These are phyloP conservation scores for Hypomesus transpacificus DNA, from an alignment of 2,113 vertebrate genomes.

Conservation along the genomic window DNA sequence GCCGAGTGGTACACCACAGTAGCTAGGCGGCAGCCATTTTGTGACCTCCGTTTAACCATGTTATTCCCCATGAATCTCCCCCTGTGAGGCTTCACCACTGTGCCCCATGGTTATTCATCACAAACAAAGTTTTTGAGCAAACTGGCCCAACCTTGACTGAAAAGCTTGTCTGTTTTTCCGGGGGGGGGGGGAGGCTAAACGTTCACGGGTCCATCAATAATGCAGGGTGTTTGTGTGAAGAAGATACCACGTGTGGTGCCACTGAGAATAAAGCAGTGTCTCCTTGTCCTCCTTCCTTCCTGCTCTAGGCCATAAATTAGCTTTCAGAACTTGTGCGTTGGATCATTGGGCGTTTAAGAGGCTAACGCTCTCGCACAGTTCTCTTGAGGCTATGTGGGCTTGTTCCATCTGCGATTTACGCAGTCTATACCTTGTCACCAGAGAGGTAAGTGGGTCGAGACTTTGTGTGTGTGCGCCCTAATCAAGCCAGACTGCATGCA, in stretches of 20 bases:
- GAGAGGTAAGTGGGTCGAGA: neutral
- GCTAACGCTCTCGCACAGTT: neutral
- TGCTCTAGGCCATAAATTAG: neutral
- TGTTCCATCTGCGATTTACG: constrained; percentile 8
- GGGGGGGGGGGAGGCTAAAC: neutral
- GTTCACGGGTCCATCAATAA: constrained; percentile 16
- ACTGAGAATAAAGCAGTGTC: neutral
- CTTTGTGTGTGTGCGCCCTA: neutral
- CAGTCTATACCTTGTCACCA: neutral
- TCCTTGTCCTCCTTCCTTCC: neutral
- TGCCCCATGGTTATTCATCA: too few species aligned
- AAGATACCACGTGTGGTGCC: neutral
- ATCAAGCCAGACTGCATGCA: neutral
- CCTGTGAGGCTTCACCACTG: too few species aligned
- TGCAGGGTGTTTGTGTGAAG: constrained; percentile 5
- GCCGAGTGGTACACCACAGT: too few species aligned
- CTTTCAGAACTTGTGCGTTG: neutral
- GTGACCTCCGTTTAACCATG: too few species aligned
- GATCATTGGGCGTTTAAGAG: constrained; percentile 14
- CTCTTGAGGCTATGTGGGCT: neutral
- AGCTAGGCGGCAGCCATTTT: too few species aligned
- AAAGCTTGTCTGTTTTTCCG: neutral
- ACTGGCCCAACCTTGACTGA: neutral
- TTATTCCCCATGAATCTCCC: too few species aligned
- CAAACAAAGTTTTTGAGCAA: too few species aligned